Evolutionary conservation across 2,113 vertebrate species (phyloP).

Genomic region (Propithecus coquereli): DNA sequence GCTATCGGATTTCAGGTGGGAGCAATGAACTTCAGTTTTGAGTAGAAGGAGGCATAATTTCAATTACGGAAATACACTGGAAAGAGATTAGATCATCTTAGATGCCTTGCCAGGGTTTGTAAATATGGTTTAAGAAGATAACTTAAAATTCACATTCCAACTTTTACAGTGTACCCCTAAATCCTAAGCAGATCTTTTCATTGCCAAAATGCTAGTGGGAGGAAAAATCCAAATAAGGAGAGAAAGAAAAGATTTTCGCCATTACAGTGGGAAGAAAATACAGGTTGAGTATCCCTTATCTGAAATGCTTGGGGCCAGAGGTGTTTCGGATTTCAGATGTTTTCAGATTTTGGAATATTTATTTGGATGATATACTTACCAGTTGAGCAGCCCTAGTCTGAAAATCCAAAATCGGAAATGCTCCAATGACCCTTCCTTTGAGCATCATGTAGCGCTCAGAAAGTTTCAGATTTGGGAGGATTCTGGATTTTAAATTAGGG

Average conservation of each 20-base stretch:
- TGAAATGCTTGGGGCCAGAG: background rate
- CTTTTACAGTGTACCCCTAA: background rate
- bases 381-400: background rate
- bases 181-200: background rate
- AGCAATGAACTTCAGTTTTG: background rate
- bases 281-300: background rate
- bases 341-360: background rate
- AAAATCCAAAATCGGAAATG: background rate
- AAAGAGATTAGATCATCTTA: background rate
- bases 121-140: slow-evolving; percentile 4
- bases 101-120: background rate
- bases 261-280: background rate
- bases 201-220: background rate
- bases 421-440: background rate
- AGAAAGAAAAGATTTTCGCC: slow-evolving; percentile 10
- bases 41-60: slow-evolving; percentile 5
- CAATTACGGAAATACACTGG: background rate
- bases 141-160: background rate
- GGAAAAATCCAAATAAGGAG: slow-evolving; percentile 3
- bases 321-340: background rate
- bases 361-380: background rate
- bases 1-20: background rate
- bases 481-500: background rate
- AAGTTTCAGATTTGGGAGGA: background rate
- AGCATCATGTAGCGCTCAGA: background rate